phyloP scores from a whole-genome alignment of 2,888 invertebrate species.

The Eilema depressum region DNA sequence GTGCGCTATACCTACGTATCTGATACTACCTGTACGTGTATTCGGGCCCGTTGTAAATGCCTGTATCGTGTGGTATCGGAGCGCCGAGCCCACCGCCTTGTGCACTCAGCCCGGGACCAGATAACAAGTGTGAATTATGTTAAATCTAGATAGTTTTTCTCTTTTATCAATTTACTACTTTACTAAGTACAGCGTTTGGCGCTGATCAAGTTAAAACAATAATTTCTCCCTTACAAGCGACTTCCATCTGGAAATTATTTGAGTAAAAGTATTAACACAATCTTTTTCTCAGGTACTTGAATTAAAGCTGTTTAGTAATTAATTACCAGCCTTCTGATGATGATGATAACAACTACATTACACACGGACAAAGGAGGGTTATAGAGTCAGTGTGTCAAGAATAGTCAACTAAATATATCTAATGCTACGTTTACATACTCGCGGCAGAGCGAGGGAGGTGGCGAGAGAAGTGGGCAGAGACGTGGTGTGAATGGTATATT shows the following conservation, averaged over 20 bases:
- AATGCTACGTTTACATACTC: too few species aligned
- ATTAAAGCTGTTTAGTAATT: slow-evolving; percentile 22
- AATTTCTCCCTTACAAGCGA: slow-evolving; percentile 47
- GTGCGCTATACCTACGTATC: slow-evolving; percentile 41
- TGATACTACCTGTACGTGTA: slow-evolving; percentile 21
- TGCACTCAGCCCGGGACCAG: slow-evolving; percentile 72
- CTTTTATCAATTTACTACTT: slow-evolving; percentile 79
- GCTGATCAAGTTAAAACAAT: slow-evolving; percentile 71
- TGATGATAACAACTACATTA: slow-evolving; percentile 18
- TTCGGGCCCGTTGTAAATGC: slow-evolving; percentile 28
- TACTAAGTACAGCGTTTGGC: slow-evolving; percentile 72
- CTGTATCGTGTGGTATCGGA: slow-evolving; percentile 45
- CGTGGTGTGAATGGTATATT: too few species aligned
- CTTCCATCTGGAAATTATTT: slow-evolving; percentile 33
- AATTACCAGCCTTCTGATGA: slow-evolving; percentile 28
- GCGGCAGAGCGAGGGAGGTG: too few species aligned
- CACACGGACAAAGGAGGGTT: slow-evolving; percentile 34
- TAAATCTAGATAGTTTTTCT: slow-evolving; percentile 77
- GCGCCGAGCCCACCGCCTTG: slow-evolving; percentile 60
- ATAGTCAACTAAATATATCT: slow-evolving; percentile 28
- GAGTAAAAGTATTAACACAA: slow-evolving; percentile 4
- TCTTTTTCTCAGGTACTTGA: neutral
- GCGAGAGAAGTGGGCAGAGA: too few species aligned
- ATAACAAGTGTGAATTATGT: slow-evolving; percentile 83
- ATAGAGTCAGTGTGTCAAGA: slow-evolving; percentile 45